phyloP scores from a whole-genome alignment of 2,113 vertebrate species.

The Megalops atlanticus region DNA sequence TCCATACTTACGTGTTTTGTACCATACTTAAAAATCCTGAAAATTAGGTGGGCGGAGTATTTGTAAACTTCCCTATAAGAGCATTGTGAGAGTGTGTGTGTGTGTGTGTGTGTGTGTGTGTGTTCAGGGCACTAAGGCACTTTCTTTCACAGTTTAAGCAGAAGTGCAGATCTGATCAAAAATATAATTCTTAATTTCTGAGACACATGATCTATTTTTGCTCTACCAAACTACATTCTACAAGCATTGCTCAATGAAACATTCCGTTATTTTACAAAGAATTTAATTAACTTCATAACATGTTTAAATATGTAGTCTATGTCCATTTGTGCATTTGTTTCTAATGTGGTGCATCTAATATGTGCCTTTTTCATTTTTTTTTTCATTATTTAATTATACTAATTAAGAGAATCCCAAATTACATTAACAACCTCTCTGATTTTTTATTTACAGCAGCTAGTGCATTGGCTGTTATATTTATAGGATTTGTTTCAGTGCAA shows the following conservation, averaged over 20 bases:
- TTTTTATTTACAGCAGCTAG: neutral
- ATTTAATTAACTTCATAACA: neutral
- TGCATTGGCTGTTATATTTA: neutral
- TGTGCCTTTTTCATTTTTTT: too few species aligned
- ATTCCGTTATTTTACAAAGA: neutral
- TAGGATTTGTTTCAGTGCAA: neutral
- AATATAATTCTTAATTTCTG: neutral
- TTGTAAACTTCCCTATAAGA: neutral
- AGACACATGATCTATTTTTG: neutral
- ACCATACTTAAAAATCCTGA: neutral
- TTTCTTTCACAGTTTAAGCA: neutral
- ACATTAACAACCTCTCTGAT: neutral
- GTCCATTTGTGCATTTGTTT: too few species aligned
- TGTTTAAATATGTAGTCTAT: too few species aligned
- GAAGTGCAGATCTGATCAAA: neutral
- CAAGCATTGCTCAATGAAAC: neutral
- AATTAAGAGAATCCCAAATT: neutral
- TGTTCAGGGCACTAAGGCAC: neutral
- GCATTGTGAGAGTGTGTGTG: neutral
- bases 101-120: neutral
- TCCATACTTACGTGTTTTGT: neutral
- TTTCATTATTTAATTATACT: neutral
- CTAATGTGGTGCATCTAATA: neutral
- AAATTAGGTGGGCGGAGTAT: neutral
- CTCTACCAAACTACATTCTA: neutral